phyloP scores from a whole-genome alignment of 2,888 invertebrate species.

The Tinea trinotella region DNA sequence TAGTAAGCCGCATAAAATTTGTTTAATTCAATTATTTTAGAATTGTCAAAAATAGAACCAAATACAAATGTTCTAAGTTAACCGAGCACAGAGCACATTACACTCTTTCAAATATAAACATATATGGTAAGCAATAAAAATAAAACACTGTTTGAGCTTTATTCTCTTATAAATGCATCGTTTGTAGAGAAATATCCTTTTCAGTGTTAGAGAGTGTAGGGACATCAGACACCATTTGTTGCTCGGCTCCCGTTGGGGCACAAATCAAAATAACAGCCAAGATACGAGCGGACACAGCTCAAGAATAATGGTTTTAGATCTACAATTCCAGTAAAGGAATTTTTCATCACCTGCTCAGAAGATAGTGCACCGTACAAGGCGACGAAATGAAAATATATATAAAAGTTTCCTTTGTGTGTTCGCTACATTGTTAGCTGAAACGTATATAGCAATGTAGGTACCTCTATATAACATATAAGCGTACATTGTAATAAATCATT shows the following conservation, averaged over 20 bases:
- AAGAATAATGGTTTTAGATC: slow-evolving; percentile 15
- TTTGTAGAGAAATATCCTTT: slow-evolving; percentile 20
- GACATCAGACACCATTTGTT: slow-evolving; percentile 19
- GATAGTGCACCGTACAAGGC: slow-evolving; percentile 11
- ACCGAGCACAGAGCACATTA: too few relatives aligned
- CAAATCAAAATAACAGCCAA: slow-evolving; percentile 22
- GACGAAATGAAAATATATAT: slow-evolving; percentile 16
- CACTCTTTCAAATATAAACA: neutral
- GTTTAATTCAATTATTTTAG: too few relatives aligned
- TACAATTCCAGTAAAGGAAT: slow-evolving; percentile 18
- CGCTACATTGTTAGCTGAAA: neutral
- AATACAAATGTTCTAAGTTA: too few relatives aligned
- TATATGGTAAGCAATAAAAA: slow-evolving; percentile 1
- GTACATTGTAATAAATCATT: too few relatives aligned
- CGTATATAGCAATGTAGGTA: neutral
- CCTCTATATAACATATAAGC: neutral
- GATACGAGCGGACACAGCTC: slow-evolving; percentile 16
- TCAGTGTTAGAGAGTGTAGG: neutral
- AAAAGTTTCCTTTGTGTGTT: neutral
- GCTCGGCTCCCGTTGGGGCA: slow-evolving; percentile 14
- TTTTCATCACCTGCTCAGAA: slow-evolving; percentile 17
- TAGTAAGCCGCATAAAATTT: too few relatives aligned
- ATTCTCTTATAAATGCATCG: slow-evolving; percentile 19
- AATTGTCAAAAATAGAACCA: too few relatives aligned
- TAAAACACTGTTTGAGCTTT: neutral